Percentiles rank a stretch among this genome's conserved stretches.
These are phyloP conservation scores for Arothron firmamentum DNA, from an alignment of 2,113 vertebrate species.

Conservation along the genomic window DNA sequence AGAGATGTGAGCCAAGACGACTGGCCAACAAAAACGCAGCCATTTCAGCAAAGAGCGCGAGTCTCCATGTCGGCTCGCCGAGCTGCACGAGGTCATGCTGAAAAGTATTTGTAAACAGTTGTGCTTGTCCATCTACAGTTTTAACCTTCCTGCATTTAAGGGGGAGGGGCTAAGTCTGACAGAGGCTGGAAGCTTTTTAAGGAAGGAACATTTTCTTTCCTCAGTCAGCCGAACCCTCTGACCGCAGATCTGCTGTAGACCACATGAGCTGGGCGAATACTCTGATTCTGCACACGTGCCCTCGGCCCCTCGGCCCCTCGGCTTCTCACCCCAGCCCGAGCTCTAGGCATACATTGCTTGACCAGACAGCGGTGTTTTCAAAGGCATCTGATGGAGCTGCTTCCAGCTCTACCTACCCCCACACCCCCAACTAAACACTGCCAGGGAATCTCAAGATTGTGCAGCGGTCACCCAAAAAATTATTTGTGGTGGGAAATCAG, in stretches of 20 bases:
- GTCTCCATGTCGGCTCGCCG: not conserved
- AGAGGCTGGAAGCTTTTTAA: slow-evolving; percentile 24
- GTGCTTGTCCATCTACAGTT: too few species aligned
- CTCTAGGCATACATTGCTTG: slow-evolving; percentile 23
- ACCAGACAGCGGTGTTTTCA: slow-evolving; percentile 49
- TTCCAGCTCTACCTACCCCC: slow-evolving; percentile 48
- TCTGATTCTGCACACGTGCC: slow-evolving; percentile 69
- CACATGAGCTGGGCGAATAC: slow-evolving; percentile 65
- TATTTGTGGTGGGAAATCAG: slow-evolving; percentile 52
- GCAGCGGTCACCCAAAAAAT: slow-evolving; percentile 48
- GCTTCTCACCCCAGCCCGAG: too few species aligned
- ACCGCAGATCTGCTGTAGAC: slow-evolving; percentile 51
- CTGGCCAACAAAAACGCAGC: slow-evolving; percentile 35
- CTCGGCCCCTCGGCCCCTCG: slow-evolving; percentile 19
- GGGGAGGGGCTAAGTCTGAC: slow-evolving; percentile 20
- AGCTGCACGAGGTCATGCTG: too few species aligned
- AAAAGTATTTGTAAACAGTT: too few species aligned
- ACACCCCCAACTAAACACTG: slow-evolving; percentile 57
- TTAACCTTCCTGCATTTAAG: not conserved
- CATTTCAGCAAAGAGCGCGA: slow-evolving; percentile 13
- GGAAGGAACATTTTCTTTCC: slow-evolving; percentile 22
- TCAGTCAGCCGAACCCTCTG: slow-evolving; percentile 16
- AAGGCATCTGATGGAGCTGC: slow-evolving; percentile 54
- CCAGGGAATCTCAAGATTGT: slow-evolving; percentile 56
- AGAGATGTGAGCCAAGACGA: slow-evolving; percentile 27